Base-by-base conservation (phyloP, 2,797 vertebrate species). In the Eidolon dupreanum region DNA sequence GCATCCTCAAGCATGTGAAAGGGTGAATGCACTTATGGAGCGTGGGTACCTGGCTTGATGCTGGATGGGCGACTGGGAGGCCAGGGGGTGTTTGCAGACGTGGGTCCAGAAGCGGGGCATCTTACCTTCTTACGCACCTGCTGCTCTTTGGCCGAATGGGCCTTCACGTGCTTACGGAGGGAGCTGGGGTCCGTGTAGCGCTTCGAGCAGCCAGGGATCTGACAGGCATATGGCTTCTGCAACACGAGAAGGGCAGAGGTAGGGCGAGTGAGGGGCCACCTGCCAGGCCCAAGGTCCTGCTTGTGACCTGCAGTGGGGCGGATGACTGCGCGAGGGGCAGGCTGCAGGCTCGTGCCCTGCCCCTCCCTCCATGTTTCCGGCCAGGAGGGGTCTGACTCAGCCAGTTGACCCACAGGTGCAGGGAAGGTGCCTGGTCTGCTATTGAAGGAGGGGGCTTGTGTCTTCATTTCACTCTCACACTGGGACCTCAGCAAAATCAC, bases 151-250 rank as follows among this genome's bases (percentile, higher is more conserved):
- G 99, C 99, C 0, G 99, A 99, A 98, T 99, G 99, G 92, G 99
- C 99, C 98, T 99, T 99, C 97, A 99, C 99, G 3, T 99, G 99
- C 97, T 99, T 99, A 98, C 99, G 99, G 61, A 99, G 99, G 33
- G 99, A 99, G 99, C 99, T 99, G 97, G 99, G 99, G 98, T 99
- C 99, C 0, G 99, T 99, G 98, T 99, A 99, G 97, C 99, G 99
- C 96, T 99, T 99, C 98, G 99, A 99, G 96, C 99, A 99, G 97
- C 99, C 99, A 0, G 99, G 99, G 68, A 99, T 99, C 99, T 99
- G 99, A 98, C 99, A 99, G 74, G 99, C 99, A 0, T 99, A 99
- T 1, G 99, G 99, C 98, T 99, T 99, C 99, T 99, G 98, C 68
- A 94, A 96, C 51, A 0, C 46, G 81, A 93, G 75, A 85, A 68